Evolutionary conservation across 2,113 vertebrate genomes (phyloP), one percentile per base, ranked within the genome.

Genomic region (Chloropsis hardwickii): DNA sequence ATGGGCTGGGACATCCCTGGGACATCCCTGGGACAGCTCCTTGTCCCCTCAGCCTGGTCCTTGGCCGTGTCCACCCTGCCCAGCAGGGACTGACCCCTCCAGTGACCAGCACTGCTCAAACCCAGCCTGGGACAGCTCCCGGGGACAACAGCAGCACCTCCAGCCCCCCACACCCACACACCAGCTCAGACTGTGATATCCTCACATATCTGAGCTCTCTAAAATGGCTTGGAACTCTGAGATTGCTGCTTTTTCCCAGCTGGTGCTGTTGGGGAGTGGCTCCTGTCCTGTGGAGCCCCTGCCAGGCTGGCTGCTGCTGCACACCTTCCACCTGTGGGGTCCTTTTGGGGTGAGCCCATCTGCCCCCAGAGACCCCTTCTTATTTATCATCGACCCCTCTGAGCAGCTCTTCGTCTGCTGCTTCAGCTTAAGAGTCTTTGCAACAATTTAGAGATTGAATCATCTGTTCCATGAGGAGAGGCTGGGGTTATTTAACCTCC

Each of bases 301-400:
- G 37, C 37, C 65, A 50, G 65, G 54, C 79, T 81, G 35, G 37
- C 62, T 39, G 17, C 37, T 48, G 57, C 37, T 5, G 15, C 79
- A 42, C 10, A 4, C 0, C 40, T 33, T 57, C 51, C 21, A 1
- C 8, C 4, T 3, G 8, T 42, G 24, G 25, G 18, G 5, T 70
- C 25, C 80, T 80, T 70, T 21, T 29, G 28, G 44, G 21, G 11
- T 14, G 24, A 22, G 21, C 21, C 57, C 47, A 31, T 25, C 53
- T 67, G 62, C 14, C 76, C 50, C 65, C 33, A n/a, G n/a, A n/a
- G 25, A 78, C 33, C 57, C 60, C 40, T 22, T 37, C 8, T 29
- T 44, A 6, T 70, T 83, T 67, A 13, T 62, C 50, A 58, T 28
- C 4, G 4, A 3, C 40, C 44, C 67, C 48, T 61, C 37, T 4